Evolutionary conservation across 2,113 vertebrate species (phyloP).

Genomic region (Hipposideros armiger): DNA sequence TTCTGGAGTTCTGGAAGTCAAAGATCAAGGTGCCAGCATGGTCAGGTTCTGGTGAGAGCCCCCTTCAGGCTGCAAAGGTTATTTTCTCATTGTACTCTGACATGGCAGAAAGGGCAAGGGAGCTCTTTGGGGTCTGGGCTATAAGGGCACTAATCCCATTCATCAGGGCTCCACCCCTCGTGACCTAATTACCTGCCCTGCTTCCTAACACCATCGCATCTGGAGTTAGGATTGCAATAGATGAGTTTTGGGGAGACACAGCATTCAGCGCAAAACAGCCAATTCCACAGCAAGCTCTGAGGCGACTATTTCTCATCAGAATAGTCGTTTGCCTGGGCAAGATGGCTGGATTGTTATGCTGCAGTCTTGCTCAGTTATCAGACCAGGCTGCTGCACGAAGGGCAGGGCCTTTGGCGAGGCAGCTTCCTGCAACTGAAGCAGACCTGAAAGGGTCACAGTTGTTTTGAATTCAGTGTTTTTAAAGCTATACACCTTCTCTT

Average conservation of each 20-base stretch:
- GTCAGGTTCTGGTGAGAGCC: not conserved
- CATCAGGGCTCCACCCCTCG: not conserved
- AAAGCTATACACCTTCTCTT: not conserved
- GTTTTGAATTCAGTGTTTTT: not conserved
- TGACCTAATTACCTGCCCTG: not conserved
- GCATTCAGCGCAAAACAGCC: not conserved
- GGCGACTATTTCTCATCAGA: not conserved
- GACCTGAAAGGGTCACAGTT: not conserved
- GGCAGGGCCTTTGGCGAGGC: not conserved
- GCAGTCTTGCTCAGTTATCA: not conserved
- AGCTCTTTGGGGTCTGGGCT: not conserved
- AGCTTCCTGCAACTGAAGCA: not conserved
- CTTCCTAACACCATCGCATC: not conserved
- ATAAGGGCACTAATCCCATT: not conserved
- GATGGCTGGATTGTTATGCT: too few relatives aligned
- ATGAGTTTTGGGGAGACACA: not conserved
- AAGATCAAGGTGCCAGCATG: not conserved
- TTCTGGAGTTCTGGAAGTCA: not conserved
- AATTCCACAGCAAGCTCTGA: not conserved
- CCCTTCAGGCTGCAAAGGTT: not conserved
- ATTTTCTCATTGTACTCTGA: not conserved
- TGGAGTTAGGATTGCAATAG: not conserved
- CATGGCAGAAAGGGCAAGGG: not conserved
- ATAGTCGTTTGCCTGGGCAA: not conserved
- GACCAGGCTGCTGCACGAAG: not conserved